phyloP scores from a whole-genome alignment of 2,113 vertebrate species.

The Hylia prasina region DNA sequence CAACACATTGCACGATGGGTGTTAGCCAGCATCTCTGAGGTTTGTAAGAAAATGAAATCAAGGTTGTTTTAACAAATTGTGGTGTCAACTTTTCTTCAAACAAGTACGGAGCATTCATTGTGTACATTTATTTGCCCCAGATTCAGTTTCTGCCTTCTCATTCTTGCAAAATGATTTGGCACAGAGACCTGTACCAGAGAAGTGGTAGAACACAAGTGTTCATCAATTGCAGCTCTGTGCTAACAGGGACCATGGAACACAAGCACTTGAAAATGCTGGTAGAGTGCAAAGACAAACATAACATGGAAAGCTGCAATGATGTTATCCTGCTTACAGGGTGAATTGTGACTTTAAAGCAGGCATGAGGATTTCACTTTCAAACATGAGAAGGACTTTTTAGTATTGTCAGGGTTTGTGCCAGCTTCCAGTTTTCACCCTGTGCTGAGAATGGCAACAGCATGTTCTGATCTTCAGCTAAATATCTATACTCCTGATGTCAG shows the following conservation, averaged over 20 bases:
- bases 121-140: background rate
- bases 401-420: background rate
- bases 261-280: background rate
- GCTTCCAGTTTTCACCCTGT: background rate
- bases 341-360: background rate
- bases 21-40: background rate
- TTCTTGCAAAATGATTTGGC: background rate
- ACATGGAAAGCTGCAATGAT: background rate
- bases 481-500: background rate
- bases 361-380: background rate
- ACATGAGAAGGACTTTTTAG: background rate
- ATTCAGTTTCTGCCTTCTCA: background rate
- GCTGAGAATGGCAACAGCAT: background rate
- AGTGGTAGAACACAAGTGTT: background rate
- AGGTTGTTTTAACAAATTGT: background rate
- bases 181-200: background rate
- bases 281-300: background rate
- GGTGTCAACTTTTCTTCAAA: background rate
- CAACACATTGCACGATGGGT: accelerated
- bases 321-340: background rate
- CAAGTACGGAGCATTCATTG: background rate
- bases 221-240: background rate
- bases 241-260: background rate
- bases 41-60: background rate
- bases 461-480: background rate